phyloP scores from a whole-genome alignment of 2,888 invertebrate species.

The Oscheius sp. region DNA sequence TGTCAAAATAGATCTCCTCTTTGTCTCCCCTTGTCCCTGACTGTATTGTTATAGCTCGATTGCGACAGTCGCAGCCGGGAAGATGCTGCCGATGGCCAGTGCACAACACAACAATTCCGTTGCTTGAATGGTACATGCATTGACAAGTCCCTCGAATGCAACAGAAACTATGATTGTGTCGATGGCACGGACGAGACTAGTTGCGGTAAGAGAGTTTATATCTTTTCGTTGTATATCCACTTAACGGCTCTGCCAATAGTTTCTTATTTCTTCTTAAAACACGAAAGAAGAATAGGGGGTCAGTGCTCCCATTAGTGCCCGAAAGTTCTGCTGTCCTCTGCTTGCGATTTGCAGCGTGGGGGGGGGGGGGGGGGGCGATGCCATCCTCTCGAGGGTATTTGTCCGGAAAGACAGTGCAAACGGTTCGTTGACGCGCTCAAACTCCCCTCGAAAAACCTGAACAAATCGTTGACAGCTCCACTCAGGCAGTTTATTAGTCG shows the following conservation, averaged over 20 bases:
- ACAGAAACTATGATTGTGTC: conserved; percentile 75
- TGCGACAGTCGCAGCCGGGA: conserved; percentile 53
- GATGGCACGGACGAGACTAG: conserved; percentile 90
- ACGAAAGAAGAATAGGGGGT: neutral
- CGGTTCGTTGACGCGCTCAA: conserved; percentile 24
- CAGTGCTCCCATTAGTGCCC: neutral
- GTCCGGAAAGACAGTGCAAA: conserved; percentile 29
- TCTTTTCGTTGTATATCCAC: neutral
- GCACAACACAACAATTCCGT: conserved; percentile 31
- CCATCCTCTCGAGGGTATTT: conserved; percentile 21
- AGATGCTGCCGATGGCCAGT: conserved; percentile 29
- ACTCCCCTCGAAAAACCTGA: neutral
- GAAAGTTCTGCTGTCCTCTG: neutral
- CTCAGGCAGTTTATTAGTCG: neutral
- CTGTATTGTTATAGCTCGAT: conserved; percentile 34
- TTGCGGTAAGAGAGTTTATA: conserved; percentile 83
- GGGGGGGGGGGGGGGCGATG: no score
- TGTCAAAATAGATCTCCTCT: neutral
- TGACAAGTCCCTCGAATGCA: conserved; percentile 81
- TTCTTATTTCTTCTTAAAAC: no score
- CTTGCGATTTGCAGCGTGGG: neutral
- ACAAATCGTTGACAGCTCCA: neutral
- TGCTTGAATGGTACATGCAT: conserved; percentile 77
- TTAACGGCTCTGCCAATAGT: neutral
- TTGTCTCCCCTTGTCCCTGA: neutral